Conservation (phyloP, 2,113 vertebrate genomes). For the Aleadryas rufinucha region DNA sequence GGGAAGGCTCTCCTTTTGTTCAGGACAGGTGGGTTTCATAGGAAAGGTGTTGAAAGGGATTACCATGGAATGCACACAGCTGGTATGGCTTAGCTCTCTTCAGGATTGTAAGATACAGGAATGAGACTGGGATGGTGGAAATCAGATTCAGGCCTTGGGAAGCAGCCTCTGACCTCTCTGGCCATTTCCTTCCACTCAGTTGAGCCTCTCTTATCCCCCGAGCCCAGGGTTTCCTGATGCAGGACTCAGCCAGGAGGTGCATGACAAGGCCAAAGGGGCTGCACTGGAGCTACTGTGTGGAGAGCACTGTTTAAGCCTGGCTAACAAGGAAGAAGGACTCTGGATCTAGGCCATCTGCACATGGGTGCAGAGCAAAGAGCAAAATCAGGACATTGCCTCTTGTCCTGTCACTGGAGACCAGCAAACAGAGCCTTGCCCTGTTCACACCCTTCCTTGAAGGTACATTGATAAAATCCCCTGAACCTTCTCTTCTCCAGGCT, state of each 20-base stretch:
- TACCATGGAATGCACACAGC: neutral
- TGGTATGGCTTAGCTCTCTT: neutral
- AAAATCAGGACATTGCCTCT: neutral
- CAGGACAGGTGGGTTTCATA: neutral
- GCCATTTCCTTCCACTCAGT: neutral
- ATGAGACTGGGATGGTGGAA: neutral
- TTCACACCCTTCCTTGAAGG: neutral
- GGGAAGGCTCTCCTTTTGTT: neutral
- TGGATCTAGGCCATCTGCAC: neutral
- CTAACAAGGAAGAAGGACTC: neutral
- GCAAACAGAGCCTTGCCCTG: neutral
- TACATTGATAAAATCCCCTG: neutral
- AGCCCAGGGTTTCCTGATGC: no score
- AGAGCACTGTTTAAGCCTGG: neutral
- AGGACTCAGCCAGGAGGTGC: neutral
- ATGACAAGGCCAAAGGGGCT: rapidly evolving
- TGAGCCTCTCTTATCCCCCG: rapidly evolving
- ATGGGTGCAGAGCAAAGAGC: neutral
- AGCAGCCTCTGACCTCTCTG: neutral
- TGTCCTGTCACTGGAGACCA: neutral
- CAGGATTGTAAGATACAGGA: neutral
- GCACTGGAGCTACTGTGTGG: no score
- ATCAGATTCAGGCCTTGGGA: neutral
- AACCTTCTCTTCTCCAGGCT: neutral
- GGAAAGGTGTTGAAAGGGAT: neutral